Percentiles rank a stretch among this genome's conserved stretches.
Conservation (phyloP, 2,888 invertebrate species). For the Malthinus seriepunctatus region DNA sequence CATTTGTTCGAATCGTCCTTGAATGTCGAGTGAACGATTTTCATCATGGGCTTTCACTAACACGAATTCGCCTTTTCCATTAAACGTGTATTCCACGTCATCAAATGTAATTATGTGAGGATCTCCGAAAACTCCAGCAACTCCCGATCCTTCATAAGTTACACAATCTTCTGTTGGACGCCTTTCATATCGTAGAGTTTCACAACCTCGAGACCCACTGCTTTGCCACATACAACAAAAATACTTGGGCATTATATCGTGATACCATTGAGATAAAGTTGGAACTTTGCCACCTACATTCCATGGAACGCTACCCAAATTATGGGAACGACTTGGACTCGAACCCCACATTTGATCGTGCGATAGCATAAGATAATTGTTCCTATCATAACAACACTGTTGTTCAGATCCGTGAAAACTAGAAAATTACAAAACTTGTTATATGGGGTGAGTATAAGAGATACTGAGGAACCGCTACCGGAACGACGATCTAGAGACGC, state of each 20-base stretch:
- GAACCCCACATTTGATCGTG: constrained; percentile 97
- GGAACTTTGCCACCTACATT: constrained; percentile 94
- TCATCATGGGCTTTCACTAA: constrained; percentile 75
- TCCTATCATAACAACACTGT: constrained; percentile 96
- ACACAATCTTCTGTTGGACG: constrained; percentile 95
- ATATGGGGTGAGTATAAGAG: too few species aligned
- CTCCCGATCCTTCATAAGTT: constrained; percentile 90
- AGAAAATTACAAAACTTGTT: too few species aligned
- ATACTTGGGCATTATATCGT: constrained; percentile 93
- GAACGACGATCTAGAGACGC: too few species aligned
- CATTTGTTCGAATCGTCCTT: constrained; percentile 85
- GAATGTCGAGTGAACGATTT: constrained; percentile 79
- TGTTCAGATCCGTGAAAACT: constrained; percentile 96
- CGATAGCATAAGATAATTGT: constrained; percentile 88
- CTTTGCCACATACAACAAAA: constrained; percentile 93
- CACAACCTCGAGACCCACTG: constrained; percentile 90
- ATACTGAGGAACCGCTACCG: too few species aligned
- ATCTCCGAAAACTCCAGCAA: constrained; percentile 87
- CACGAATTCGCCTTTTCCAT: constrained; percentile 92
- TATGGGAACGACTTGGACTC: constrained; percentile 80
- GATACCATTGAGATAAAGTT: constrained; percentile 92
- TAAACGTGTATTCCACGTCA: constrained; percentile 88
- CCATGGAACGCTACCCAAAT: constrained; percentile 90
- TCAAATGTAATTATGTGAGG: constrained; percentile 95
- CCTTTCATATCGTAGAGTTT: constrained; percentile 91